Evolutionary conservation across 2,113 vertebrate species (phyloP), one percentile per base, ranked within the genome.

Genomic region (Colius striatus): DNA sequence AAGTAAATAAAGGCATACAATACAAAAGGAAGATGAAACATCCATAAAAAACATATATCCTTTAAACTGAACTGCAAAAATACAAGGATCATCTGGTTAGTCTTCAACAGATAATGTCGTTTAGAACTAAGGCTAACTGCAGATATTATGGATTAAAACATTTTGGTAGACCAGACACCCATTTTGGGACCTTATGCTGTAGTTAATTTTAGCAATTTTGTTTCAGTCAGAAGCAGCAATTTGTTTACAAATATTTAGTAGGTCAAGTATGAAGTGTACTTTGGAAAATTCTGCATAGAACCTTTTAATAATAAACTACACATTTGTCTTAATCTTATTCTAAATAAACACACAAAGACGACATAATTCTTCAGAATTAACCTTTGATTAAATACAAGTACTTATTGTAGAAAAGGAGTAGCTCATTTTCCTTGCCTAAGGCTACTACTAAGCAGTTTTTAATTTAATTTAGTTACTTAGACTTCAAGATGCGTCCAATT

Each of bases 321-420:
- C 36, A 74, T 85, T 95, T 95, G 51, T 90, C 82, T 51, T 95
- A 91, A 92, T 95, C 74, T 91, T 83, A 66, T 68, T 90, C 51
- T 76, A 83, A 95, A 76, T 76, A 94, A 84, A 88, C 38, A 82
- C 45, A 89, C 29, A 81, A 89, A 73, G 43, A 45, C 3, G 2
- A 60, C 55, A 83, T 92, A 92, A 94, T 96, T 55, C 84, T 70
- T 94, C 60, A 86, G 84, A 92, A 91, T 92, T 97, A 97, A 95
- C 87, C 82, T 95, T 74, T 82, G 89, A 83, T 91, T 83, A 94
- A 89, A 85, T 32, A 72, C 32, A 90, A 89, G 29, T 76, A 55
- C 23, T 47, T n/a, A 58, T 36, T 83, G 51, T 19, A 70, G 47
- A 91, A 92, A 74, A 87, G 10, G 5, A 83, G 23, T 79, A 51